phyloP scores from a whole-genome alignment of 2,888 invertebrate genomes.

The Hirtodrosophila alboralis region DNA sequence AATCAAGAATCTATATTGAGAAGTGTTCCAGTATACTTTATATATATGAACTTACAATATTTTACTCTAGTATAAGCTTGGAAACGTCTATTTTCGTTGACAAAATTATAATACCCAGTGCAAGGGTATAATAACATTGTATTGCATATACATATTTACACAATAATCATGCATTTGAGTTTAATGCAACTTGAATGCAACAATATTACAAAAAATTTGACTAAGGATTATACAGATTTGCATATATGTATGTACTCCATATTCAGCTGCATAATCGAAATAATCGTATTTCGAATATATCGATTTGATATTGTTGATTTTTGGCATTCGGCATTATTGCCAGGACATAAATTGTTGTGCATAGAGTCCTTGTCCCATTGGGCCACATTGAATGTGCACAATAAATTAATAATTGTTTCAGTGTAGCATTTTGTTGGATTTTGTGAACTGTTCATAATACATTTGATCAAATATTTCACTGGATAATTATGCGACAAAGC shows the following conservation, averaged over 20 bases:
- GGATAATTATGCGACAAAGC: slow-evolving; percentile 36
- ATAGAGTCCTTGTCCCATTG: slow-evolving; percentile 1
- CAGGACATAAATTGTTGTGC: slow-evolving; percentile 34
- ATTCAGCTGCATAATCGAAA: slow-evolving; percentile 5
- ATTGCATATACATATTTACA: too few species aligned
- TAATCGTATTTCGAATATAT: slow-evolving; percentile 8
- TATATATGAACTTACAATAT: too few species aligned
- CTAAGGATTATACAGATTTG: slow-evolving; percentile 8
- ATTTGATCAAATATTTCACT: slow-evolving; percentile 36
- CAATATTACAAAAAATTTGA: neutral
- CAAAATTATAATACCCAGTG: too few species aligned
- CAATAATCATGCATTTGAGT: too few species aligned
- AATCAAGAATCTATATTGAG: too few species aligned
- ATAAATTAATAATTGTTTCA: slow-evolving; percentile 36
- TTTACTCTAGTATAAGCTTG: too few species aligned
- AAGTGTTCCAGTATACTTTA: too few species aligned
- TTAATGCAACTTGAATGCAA: neutral
- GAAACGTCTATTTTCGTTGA: too few species aligned
- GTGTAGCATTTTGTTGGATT: neutral
- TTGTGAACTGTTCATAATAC: slow-evolving; percentile 21
- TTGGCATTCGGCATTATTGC: slow-evolving; percentile 7
- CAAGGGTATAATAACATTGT: too few species aligned
- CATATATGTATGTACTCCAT: neutral
- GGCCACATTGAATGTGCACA: slow-evolving; percentile 16
- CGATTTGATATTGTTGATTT: slow-evolving; percentile 7